Evolutionary conservation across 2,113 vertebrate genomes (phyloP), one percentile per base, ranked within the genome.

Genomic region (Nestor notabilis): DNA sequence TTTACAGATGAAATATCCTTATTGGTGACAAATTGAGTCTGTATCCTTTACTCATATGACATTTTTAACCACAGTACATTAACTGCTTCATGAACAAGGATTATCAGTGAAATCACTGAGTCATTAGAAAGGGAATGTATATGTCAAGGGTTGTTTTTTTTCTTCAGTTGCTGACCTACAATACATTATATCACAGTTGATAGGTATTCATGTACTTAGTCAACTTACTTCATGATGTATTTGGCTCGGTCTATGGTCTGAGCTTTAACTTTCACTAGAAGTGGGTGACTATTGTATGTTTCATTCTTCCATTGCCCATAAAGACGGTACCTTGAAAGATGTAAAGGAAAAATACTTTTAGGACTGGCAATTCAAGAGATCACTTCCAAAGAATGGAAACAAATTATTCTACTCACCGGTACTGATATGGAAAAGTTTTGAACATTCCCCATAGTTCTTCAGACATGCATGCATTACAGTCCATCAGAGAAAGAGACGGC

Each of bases 231-330:
- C 99, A 99, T 99, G 13, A 99, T 99, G 60, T 99, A 99, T 97
- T 98, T 99, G 97, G 99, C 99, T 97, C 99, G 93, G 96, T 99
- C 99, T 95, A 99, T 98, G 68, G 99, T 99, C 92, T 99, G 99
- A 97, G 99, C 99, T 98, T 99, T 99, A 96, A 99, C 99, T 98
- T 99, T 99, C 89, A 99, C 99, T 89, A 99, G 97, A 84, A 99
- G 98, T 4, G 99, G 99, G 92, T 99, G 99, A 91, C 98, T 99
- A 28, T 98, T 98, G 87, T 99, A 99, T 0, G 99, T 99, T 97
- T 99, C 99, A 17, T 99, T 99, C 97, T 99, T 99, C 99, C 99
- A 99, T 6, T 99, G 99, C 21, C 99, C 99, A 86, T 99, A 99
- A 41, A 99, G 98, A 89, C 99, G 99, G 92, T 99, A 99, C 98